Conservation (phyloP, 2,797 vertebrate genomes). For the Naso thynnoides region DNA sequence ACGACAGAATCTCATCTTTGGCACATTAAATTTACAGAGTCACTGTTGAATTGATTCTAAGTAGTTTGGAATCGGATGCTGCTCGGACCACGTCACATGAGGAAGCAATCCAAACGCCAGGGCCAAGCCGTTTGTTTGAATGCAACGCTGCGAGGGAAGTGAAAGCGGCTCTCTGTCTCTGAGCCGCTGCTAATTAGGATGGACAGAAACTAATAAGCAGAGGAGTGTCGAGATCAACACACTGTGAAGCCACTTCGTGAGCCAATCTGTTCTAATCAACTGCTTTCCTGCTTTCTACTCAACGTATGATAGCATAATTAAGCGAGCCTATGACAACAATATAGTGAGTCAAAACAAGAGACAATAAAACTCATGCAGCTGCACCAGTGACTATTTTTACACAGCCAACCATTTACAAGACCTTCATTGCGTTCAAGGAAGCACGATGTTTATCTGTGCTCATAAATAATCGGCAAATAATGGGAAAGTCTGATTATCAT, state of each 20-base stretch:
- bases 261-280: constrained; percentile 52
- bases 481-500: no score
- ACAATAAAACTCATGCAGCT: not conserved
- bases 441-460: no score
- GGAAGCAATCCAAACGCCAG: constrained; percentile 11
- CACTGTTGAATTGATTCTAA: not conserved
- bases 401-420: not conserved
- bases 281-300: constrained; percentile 7
- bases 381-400: not conserved
- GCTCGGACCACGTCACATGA: not conserved
- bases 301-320: constrained; percentile 24
- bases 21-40: constrained; percentile 38
- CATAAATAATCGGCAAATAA: no score
- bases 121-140: not conserved
- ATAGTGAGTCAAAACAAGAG: constrained; percentile 21
- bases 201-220: constrained; percentile 51
- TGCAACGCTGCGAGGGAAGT: not conserved
- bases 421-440: not conserved
- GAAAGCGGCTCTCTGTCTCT: not conserved
- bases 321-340: constrained; percentile 10
- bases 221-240: constrained; percentile 44
- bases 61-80: constrained; percentile 6
- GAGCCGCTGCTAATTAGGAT: constrained; percentile 40
- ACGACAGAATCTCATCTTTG: constrained; percentile 47
- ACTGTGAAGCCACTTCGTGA: constrained; percentile 46